A percentile compares a stretch with the other conserved stretches of the same genome.
Conservation (phyloP, 2,888 invertebrate genomes). For the Diploptera punctata region DNA sequence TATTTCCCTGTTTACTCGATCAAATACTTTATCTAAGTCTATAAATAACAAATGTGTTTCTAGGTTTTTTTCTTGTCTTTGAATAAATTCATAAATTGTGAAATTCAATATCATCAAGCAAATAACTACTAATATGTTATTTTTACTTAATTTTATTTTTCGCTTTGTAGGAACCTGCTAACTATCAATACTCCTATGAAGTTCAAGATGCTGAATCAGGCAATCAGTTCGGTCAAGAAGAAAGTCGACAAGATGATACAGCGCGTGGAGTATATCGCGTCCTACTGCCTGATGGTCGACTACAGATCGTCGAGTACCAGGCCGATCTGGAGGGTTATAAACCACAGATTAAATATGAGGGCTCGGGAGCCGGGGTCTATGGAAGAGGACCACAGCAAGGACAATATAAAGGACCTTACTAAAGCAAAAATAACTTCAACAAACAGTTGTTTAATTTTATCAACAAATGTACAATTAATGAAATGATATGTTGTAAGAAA, state of each 20-base stretch:
- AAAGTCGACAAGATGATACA: slow-evolving; percentile 53
- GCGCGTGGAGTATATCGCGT: slow-evolving; percentile 55
- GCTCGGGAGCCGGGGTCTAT: slow-evolving; percentile 45
- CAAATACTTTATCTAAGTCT: no score
- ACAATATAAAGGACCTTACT: slow-evolving; percentile 23
- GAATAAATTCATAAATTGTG: no score
- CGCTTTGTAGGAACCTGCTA: slow-evolving; percentile 48
- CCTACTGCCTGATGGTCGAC: slow-evolving; percentile 54
- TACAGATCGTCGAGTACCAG: slow-evolving; percentile 70
- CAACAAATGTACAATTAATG: no score
- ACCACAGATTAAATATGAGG: slow-evolving; percentile 70
- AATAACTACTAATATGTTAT: no score
- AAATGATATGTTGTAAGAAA: no score
- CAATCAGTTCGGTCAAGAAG: slow-evolving; percentile 55
- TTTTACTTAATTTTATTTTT: no score
- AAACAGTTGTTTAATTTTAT: no score
- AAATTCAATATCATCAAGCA: no score
- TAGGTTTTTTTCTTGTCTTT: no score
- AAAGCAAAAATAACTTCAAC: no score
- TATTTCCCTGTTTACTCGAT: no score
- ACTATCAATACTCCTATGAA: slow-evolving; percentile 54
- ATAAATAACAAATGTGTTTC: no score
- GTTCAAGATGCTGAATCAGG: slow-evolving; percentile 53
- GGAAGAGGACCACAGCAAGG: slow-evolving; percentile 16
- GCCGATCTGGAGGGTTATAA: slow-evolving; percentile 72